Evolutionary conservation across 2,888 invertebrate genomes (phyloP), one percentile per base, ranked within the genome.

Genomic region (Endotricha flammealis): DNA sequence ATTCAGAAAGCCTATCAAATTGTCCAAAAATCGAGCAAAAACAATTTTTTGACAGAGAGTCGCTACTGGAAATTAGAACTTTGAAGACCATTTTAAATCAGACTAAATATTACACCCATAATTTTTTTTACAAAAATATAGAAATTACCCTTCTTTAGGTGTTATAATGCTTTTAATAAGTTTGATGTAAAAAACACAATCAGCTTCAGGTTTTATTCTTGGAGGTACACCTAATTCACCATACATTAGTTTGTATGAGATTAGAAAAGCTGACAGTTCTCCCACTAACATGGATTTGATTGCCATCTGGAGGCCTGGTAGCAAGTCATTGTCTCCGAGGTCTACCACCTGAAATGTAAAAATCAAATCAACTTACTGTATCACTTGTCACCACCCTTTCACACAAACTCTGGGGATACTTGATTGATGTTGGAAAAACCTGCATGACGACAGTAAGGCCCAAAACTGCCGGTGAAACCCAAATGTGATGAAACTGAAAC

Each of bases 251-350:
- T 91, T 78, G 31, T 93, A 91, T 4, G 91, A 88, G 12, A 97
- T 87, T 0, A 96, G 71, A 67, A 96, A 96, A 32, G 93, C 82
- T 0, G 97, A 88, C 41, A 91, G 85, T 76, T 97, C 97, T 27
- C 90, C 91, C n/a, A 91, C 89, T 50, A 88, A 76, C 97, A 97
- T 97, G 0, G 93, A 90, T 32, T 80, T 68, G 4, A 96, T 85
- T 0, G 91, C 95, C 3, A 90, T 71, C 47, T 93, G 91, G 7
- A 96, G 67, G 0, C 96, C 96, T 17, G 88, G 87, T 9, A 93
- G 48, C 38, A 85, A 53, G 0, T 75, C 83, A 69, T 71, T 77
- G 10, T 83, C 75, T 39, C 66, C 73, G 2, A 87, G 50, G 52
- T 83, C 68, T 22, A 78, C 68, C 36, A 71, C 63, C 87, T 87